phyloP scores from a whole-genome alignment of 2,113 vertebrate species.

The Syngnathoides biaculeatus region DNA sequence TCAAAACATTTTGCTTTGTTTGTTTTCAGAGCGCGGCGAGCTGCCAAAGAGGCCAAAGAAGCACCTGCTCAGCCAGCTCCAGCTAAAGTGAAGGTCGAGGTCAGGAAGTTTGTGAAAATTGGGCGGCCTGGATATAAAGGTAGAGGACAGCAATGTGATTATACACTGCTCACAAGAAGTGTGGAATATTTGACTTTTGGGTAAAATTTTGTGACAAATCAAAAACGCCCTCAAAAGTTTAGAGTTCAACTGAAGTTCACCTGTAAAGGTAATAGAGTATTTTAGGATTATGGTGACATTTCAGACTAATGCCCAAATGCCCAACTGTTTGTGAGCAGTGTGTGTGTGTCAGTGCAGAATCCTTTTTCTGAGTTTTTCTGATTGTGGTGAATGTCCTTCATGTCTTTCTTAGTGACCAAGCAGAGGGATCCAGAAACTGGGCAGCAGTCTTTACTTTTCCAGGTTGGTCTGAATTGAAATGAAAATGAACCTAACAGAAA shows the following conservation, averaged over 20 bases:
- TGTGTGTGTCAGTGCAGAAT: neutral
- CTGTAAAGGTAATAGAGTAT: neutral
- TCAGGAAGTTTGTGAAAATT: constrained; percentile 98
- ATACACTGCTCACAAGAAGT: neutral
- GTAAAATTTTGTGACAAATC: neutral
- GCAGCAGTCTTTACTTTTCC: constrained; percentile 95
- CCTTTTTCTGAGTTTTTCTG: neutral
- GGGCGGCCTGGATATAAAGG: constrained; percentile 97
- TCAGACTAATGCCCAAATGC: neutral
- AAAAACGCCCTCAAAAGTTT: neutral
- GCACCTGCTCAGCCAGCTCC: constrained; percentile 94
- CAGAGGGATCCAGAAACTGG: constrained; percentile 90
- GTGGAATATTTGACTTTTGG: neutral
- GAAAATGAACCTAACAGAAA: neutral
- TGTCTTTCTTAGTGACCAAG: constrained; percentile 83
- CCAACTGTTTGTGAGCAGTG: neutral
- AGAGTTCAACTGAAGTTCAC: neutral
- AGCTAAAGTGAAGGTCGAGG: constrained; percentile 96
- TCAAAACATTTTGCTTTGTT: neutral
- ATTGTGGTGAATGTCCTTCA: neutral
- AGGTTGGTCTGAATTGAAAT: constrained; percentile 67
- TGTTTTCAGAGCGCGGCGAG: constrained; percentile 79
- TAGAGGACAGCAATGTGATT: constrained; percentile 30
- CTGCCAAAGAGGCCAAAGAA: constrained; percentile 96
- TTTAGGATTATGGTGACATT: neutral